phyloP scores from a whole-genome alignment of 2,888 invertebrate genomes.

The Norana najaformis region DNA sequence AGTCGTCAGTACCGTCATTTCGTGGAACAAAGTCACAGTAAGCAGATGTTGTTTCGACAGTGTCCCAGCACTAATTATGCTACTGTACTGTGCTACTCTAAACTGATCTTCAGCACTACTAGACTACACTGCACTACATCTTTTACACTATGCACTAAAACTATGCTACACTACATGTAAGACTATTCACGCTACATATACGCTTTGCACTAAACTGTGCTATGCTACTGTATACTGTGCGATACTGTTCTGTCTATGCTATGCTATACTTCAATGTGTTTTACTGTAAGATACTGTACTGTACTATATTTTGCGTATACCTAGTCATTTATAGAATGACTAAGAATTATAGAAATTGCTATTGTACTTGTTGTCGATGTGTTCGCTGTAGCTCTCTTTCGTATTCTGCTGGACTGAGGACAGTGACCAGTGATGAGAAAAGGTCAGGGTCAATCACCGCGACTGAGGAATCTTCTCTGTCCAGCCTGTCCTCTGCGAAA shows the following conservation, averaged over 20 bases:
- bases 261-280: background rate
- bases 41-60: background rate
- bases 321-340: too few relatives aligned
- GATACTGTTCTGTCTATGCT: too few relatives aligned
- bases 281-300: background rate
- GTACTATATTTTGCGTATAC: too few relatives aligned
- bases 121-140: too few relatives aligned
- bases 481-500: background rate
- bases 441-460: conserved; percentile 24
- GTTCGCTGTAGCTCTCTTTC: conserved; percentile 3
- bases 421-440: background rate
- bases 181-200: too few relatives aligned
- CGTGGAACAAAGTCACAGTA: conserved; percentile 19
- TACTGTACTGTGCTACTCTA: background rate
- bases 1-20: background rate
- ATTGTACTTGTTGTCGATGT: background rate
- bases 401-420: background rate
- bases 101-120: background rate
- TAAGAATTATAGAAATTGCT: background rate
- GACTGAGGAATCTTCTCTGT: background rate
- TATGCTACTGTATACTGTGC: background rate
- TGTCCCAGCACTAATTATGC: too few relatives aligned
- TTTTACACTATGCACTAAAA: background rate
- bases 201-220: background rate
- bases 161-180: background rate